Evolutionary conservation across 2,113 vertebrate species (phyloP), one percentile per base, ranked within the genome.

Genomic region (Oostethus manadensis): DNA sequence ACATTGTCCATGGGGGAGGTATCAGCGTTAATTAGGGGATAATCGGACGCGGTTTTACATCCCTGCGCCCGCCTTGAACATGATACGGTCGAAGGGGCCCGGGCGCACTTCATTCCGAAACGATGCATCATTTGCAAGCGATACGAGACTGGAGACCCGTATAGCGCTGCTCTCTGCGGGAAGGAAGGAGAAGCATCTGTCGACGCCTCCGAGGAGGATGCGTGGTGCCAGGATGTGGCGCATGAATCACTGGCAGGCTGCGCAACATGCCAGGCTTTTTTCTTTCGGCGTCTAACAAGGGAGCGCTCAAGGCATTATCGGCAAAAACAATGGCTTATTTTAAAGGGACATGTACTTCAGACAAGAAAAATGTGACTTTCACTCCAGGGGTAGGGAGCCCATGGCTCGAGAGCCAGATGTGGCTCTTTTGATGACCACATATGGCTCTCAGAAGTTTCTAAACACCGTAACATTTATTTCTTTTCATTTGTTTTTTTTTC

Each of bases 21-120:
- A 94, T 94, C 93, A 92, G 83, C 82, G 74, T 91, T 98, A 96
- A 98, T 93, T 94, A 95, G 92, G 89, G 91, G 91, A 90, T 97
- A 94, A 95, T 96, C 92, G 81, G 73, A 88, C 82, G 86, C 78
- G 85, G 18, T 14, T 85, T 92, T 87, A 86, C 87, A 89, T 85
- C 35, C 51, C 51, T 9, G 26, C 26, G 8, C 38, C 13, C 29
- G 51, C 51, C 68, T 81, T 86, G 91, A 89, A 87, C 69, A 74
- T 81, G 78, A 86, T 83, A 77, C 73, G 78, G 68, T n/a, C 81
- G 88, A 86, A 74, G 80, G 79, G 66, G 67, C 81, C 82, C 29
- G 29, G 29, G 29, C 5, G 71, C 66, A 75, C 76, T 83, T 89
- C 82, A 84, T 86, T 77, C 82, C 73, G 46, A 44, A 62, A 73